Evolutionary conservation across 2,797 vertebrate species (phyloP).

Genomic region (Rhinatrema bivittatum): DNA sequence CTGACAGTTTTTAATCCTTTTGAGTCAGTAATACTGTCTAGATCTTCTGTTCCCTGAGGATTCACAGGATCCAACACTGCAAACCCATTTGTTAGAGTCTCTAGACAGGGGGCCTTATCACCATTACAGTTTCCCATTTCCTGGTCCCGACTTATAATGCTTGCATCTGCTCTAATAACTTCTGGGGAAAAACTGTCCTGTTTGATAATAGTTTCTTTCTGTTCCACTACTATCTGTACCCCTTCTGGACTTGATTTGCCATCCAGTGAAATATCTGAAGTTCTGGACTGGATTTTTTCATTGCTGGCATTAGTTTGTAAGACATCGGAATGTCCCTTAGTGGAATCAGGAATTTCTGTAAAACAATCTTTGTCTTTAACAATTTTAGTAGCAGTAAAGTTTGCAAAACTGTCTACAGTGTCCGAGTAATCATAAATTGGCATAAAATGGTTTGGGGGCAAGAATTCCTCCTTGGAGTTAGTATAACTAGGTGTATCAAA

Average conservation of each 20-base stretch:
- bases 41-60: conserved; percentile 64
- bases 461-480: conserved; percentile 62
- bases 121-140: conserved; percentile 63
- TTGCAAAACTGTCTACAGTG: conserved; percentile 57
- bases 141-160: conserved; percentile 34
- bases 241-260: conserved; percentile 26
- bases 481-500: conserved; percentile 50
- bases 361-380: conserved; percentile 43
- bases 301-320: conserved; percentile 51
- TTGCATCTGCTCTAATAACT: conserved; percentile 32
- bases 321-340: conserved; percentile 56
- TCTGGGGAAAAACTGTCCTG: conserved; percentile 29
- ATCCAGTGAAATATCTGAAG: conserved; percentile 34
- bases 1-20: conserved; percentile 47
- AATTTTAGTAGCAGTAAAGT: conserved; percentile 55
- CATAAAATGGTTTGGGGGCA: conserved; percentile 56
- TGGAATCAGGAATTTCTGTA: conserved; percentile 42
- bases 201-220: conserved; percentile 36
- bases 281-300: conserved; percentile 51
- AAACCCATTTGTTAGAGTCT: conserved; percentile 74
- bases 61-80: conserved; percentile 53
- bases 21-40: conserved; percentile 39
- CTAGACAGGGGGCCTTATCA: conserved; percentile 45
- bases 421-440: conserved; percentile 57
- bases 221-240: conserved; percentile 38